phyloP scores from a whole-genome alignment of 2,797 vertebrate species.

The Apogon talboti region DNA sequence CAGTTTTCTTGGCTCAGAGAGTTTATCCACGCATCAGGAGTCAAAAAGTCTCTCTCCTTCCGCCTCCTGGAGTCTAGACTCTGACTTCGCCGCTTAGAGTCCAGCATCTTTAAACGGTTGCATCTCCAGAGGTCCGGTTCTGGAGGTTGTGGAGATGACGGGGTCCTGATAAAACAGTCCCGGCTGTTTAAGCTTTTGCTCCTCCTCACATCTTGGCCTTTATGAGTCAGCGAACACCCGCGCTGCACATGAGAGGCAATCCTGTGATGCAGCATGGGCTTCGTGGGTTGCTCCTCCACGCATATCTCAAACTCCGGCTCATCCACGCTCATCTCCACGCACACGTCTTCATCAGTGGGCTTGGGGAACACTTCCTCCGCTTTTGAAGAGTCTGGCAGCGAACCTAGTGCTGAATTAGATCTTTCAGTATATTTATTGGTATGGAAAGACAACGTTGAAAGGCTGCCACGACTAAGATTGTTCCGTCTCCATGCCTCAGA shows the following conservation, averaged over 20 bases:
- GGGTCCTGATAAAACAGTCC: constrained; percentile 19
- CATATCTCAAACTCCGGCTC: constrained; percentile 74
- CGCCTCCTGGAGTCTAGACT: constrained; percentile 74
- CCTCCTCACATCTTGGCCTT: constrained; percentile 30
- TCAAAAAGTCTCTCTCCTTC: constrained; percentile 66
- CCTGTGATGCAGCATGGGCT: constrained; percentile 67
- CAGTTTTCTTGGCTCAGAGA: constrained; percentile 78
- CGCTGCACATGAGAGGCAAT: constrained; percentile 62
- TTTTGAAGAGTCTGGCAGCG: constrained; percentile 80
- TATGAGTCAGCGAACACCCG: constrained; percentile 24
- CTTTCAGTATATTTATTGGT: constrained; percentile 44
- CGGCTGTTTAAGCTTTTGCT: constrained; percentile 45
- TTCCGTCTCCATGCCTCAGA: constrained; percentile 53
- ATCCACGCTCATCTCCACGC: constrained; percentile 94
- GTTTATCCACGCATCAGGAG: constrained; percentile 84
- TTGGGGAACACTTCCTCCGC: constrained; percentile 23
- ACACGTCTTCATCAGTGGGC: constrained; percentile 43
- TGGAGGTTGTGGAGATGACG: constrained; percentile 20
- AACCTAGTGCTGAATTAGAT: constrained; percentile 52
- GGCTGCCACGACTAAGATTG: constrained; percentile 47
- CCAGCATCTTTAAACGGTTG: constrained; percentile 41
- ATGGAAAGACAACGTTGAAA: constrained; percentile 49
- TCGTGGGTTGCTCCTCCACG: constrained; percentile 11
- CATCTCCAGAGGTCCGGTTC: constrained; percentile 45
- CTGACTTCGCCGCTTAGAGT: constrained; percentile 69